Evolutionary conservation across 2,113 vertebrate genomes (phyloP), one percentile per base, ranked within the genome.

Genomic region (Poecile atricapillus): DNA sequence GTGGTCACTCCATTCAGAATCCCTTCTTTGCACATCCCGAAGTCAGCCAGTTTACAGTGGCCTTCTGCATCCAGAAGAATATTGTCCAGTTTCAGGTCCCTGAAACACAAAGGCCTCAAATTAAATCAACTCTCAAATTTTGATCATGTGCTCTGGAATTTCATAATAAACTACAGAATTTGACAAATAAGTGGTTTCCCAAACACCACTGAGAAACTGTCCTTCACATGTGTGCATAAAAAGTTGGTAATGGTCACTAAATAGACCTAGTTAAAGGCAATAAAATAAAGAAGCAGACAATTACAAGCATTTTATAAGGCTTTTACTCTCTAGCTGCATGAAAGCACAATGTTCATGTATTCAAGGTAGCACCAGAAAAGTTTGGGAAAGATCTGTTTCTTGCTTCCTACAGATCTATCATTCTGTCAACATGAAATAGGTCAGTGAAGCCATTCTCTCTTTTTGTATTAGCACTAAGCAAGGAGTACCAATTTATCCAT

Each of bases 31-130:
- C 99, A 99, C 99, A 99, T 99, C 35, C 99, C 99, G 53, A 99
- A 99, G 96, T 99, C 99, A 27, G 99, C 99, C 95, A 99, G 98
- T 96, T 99, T 99, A 97, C 99, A 99, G 97, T 99, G 99, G 69
- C 99, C 99, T 97, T 99, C 99, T 49, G 99, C 99, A 73, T 99
- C 99, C 97, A 99, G 96, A 92, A 99, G 98, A 97, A 99, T 99
- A 97, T 99, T 99, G 94, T 99, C 99, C 98, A 99, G 98, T 99
- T 99, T 99, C 97, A 99, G 98, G 96, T 99, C 99, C 98, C 99
- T 99, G 97, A 95, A 96, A 74, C 37, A 93, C 75, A 84, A 89
- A 93, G 47, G 33, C 16, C 10, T 25, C 7, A 70, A 47, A 81
- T 94, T 41, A 83, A 85, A 93, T 31, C 25, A 37, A 4, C 17